phyloP scores from a whole-genome alignment of 2,797 vertebrate genomes.

The Anguilla obscura region DNA sequence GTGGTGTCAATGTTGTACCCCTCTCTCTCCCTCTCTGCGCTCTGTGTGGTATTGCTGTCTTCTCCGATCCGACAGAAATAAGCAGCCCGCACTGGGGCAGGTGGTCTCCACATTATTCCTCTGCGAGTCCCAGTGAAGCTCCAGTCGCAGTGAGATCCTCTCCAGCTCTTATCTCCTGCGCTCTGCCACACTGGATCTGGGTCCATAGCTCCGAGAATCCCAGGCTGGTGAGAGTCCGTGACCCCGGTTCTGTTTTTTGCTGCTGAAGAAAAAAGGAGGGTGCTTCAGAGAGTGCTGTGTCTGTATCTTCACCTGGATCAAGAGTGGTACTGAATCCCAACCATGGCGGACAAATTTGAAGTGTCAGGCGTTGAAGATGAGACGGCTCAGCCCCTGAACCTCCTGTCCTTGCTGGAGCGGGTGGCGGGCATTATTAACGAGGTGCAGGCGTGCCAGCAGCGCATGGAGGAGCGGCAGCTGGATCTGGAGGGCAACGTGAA shows the following conservation, averaged over 20 bases:
- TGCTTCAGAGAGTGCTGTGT: neutral
- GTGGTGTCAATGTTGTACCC: conserved; percentile 28
- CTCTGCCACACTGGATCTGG: conserved; percentile 24
- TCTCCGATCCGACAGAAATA: conserved; percentile 62
- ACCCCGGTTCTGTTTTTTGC: neutral
- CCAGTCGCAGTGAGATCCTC: conserved; percentile 61
- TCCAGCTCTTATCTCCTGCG: conserved; percentile 34
- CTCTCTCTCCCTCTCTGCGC: conserved; percentile 35
- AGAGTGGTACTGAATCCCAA: conserved; percentile 15
- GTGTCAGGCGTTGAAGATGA: conserved; percentile 66
- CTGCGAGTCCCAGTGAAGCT: conserved; percentile 61
- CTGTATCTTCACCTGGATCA: conserved; percentile 7
- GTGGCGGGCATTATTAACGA: conserved; percentile 90
- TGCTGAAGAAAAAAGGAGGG: conserved; percentile 10
- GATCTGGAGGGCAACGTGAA: conserved; percentile 88
- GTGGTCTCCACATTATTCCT: conserved; percentile 62
- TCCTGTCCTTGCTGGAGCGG: conserved; percentile 88
- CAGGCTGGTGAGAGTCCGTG: conserved; percentile 19
- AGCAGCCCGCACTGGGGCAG: conserved; percentile 44
- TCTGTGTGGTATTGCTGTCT: conserved; percentile 63
- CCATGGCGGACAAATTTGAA: conserved; percentile 69
- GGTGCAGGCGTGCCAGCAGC: conserved; percentile 89
- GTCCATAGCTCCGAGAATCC: conserved; percentile 13
- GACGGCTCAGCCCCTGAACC: conserved; percentile 78
- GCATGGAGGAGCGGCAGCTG: conserved; percentile 91